These are phyloP conservation scores for Ovibos moschatus DNA, from an alignment of 2,113 vertebrate genomes.

Conservation along the genomic window DNA sequence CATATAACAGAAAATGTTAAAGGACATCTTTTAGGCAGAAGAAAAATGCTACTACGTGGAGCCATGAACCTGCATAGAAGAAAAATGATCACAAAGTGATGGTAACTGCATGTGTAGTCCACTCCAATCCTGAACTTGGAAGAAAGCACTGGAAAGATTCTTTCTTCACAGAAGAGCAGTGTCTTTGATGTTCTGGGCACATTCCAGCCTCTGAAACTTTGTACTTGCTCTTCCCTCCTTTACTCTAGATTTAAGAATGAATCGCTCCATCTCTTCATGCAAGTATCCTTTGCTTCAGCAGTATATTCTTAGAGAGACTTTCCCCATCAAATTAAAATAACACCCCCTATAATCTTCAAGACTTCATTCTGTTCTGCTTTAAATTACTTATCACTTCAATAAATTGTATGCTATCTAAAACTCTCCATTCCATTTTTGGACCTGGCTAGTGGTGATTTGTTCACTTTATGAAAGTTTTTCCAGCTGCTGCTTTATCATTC, in stretches of 20 bases:
- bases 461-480: background rate
- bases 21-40: background rate
- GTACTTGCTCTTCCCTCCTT: background rate
- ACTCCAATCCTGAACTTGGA: background rate
- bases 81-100: background rate
- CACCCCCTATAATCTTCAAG: background rate
- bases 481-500: background rate
- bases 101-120: rapidly evolving
- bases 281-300: background rate
- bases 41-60: background rate
- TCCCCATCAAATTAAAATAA: background rate
- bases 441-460: background rate
- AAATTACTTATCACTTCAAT: background rate
- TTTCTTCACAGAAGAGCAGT: background rate
- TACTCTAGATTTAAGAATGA: background rate
- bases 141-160: background rate
- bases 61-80: background rate
- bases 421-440: background rate
- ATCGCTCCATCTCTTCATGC: background rate
- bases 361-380: background rate
- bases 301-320: background rate
- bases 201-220: background rate
- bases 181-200: background rate
- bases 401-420: background rate
- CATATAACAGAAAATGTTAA: background rate